These are phyloP conservation scores for Falco berigora DNA, from an alignment of 2,797 vertebrate genomes.

Conservation along the genomic window DNA sequence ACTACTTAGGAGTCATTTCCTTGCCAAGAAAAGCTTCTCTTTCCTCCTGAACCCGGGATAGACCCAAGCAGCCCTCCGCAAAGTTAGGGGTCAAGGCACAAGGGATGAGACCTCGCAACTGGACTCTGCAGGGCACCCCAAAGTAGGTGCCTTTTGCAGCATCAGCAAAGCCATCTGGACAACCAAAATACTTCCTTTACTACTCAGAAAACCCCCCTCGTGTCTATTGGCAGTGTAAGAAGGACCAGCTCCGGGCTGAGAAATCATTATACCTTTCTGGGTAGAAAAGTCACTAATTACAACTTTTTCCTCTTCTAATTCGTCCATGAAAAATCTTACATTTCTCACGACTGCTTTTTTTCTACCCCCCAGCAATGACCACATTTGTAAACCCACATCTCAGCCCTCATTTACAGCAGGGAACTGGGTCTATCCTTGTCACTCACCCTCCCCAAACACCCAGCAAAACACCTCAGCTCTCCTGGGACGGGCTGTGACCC, in stretches of 20 bases:
- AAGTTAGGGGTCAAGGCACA: constrained; percentile 29
- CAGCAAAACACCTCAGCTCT: not conserved
- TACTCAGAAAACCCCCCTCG: accelerated
- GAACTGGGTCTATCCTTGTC: not conserved
- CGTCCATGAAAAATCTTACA: not conserved
- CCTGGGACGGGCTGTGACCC: not conserved
- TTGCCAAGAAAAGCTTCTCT: constrained; percentile 76
- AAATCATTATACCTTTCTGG: not conserved
- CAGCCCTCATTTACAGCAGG: not conserved
- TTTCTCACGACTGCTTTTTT: accelerated
- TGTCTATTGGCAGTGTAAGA: accelerated
- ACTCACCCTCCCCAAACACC: not conserved
- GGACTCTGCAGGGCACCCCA: not conserved
- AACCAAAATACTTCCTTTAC: not conserved
- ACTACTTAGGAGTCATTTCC: constrained; percentile 76
- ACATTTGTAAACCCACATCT: not conserved
- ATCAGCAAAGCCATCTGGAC: not conserved
- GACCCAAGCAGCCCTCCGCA: constrained; percentile 51
- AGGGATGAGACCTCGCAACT: not conserved
- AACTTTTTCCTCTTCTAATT: not conserved
- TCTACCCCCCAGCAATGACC: accelerated
- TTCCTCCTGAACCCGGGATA: constrained; percentile 78
- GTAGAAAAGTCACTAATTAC: not conserved
- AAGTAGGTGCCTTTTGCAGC: not conserved
- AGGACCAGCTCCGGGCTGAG: not conserved